Conservation (phyloP, 2,888 invertebrate species). For the Mythimna vitellina region DNA sequence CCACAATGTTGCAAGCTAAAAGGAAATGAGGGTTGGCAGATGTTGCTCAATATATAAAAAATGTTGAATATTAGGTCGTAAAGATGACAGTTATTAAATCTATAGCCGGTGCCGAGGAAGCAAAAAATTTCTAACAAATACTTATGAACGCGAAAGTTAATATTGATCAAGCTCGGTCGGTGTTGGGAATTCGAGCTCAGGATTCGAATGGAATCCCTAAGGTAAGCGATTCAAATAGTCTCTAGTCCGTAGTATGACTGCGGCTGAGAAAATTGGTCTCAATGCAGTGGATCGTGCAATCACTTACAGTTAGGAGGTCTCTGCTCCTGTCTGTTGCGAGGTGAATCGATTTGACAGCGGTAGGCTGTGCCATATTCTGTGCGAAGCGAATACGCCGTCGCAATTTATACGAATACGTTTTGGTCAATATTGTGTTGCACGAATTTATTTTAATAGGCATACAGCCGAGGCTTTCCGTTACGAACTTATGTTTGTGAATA, state of each 20-base stretch:
- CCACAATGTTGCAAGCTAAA: conserved; percentile 77
- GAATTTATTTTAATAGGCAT: conserved; percentile 6
- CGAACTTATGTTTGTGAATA: conserved; percentile 9
- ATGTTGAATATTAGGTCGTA: conserved; percentile 76
- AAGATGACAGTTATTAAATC: conserved; percentile 79
- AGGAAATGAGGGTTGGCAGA: conserved; percentile 82
- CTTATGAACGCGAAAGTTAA: conserved; percentile 59
- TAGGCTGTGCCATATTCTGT: conserved; percentile 32
- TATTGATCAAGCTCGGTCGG: conserved; percentile 60
- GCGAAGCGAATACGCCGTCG: conserved; percentile 8
- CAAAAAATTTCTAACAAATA: conserved; percentile 51
- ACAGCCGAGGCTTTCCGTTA: background rate
- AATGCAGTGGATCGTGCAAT: conserved; percentile 59
- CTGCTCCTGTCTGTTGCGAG: conserved; percentile 50
- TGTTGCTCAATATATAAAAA: conserved; percentile 70
- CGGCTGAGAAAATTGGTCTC: conserved; percentile 62
- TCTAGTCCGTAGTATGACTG: conserved; percentile 45
- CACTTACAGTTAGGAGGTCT: conserved; percentile 55
- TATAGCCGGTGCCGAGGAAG: conserved; percentile 50
- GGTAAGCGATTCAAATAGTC: conserved; percentile 64
- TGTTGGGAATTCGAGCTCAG: conserved; percentile 43
- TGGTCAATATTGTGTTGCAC: background rate
- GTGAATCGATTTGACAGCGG: conserved; percentile 56
- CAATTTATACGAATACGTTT: conserved; percentile 35
- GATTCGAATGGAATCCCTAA: conserved; percentile 63